Evolutionary conservation across 2,888 invertebrate genomes (phyloP).

Genomic region (Chymomyza procnemis): DNA sequence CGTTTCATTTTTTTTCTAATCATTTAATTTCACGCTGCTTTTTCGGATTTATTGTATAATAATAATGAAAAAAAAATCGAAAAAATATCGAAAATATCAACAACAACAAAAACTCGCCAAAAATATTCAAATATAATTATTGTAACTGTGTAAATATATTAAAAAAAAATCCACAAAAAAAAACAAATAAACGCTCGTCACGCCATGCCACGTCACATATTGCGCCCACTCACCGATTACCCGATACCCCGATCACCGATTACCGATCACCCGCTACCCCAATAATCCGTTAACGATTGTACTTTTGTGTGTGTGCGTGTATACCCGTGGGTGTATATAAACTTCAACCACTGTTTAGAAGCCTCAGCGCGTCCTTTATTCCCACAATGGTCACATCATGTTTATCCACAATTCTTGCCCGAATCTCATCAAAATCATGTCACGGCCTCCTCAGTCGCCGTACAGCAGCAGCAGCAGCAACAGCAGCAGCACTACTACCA

Average conservation of each 20-base stretch:
- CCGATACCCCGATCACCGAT: not conserved
- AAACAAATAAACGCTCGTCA: conserved; percentile 17
- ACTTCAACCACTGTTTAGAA: conserved; percentile 59
- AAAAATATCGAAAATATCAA: too few relatives aligned
- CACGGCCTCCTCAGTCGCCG: conserved; percentile 79
- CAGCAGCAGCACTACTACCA: conserved; percentile 76
- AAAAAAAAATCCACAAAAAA: conserved; percentile 14
- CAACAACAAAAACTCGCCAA: conserved; percentile 23
- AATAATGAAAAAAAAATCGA: conserved; percentile 33
- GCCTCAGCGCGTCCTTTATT: conserved; percentile 86
- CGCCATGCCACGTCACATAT: conserved; percentile 22
- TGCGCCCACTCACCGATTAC: not conserved
- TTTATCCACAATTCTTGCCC: conserved; percentile 95
- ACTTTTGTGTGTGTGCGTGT: conserved; percentile 9
- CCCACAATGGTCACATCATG: conserved; percentile 96
- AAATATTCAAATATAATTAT: conserved; percentile 26
- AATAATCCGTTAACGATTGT: too few relatives aligned
- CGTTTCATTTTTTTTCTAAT: conserved; percentile 69
- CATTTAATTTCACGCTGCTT: conserved; percentile 79
- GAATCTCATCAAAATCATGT: conserved; percentile 89
- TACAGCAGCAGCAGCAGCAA: conserved; percentile 55
- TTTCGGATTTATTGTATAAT: conserved; percentile 77
- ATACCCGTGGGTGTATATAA: conserved; percentile 17
- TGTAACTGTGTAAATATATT: not conserved
- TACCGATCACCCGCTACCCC: not conserved